A percentile compares a stretch with the other conserved stretches of the same genome.
These are phyloP conservation scores for Erebia ligea DNA, from an alignment of 2,888 invertebrate genomes.

Conservation along the genomic window DNA sequence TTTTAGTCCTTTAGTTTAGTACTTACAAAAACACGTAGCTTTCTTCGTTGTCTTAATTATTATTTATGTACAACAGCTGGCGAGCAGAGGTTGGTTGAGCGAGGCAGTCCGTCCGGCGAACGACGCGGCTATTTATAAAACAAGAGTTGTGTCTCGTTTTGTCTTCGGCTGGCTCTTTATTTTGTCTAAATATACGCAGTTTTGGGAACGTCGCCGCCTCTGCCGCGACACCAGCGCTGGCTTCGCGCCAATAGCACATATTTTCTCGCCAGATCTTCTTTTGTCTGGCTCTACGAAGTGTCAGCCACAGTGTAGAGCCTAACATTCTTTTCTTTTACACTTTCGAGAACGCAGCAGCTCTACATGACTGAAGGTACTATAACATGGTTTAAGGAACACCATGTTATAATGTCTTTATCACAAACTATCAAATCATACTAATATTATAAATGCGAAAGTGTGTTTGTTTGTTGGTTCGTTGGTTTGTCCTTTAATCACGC, in stretches of 20 bases:
- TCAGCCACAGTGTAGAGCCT: neutral
- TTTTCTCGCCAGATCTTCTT: constrained; percentile 69
- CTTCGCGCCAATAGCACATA: constrained; percentile 69
- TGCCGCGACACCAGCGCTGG: constrained; percentile 75
- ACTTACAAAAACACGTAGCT: constrained; percentile 55
- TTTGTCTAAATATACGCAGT: constrained; percentile 84
- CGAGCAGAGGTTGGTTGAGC: constrained; percentile 74
- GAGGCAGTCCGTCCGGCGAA: constrained; percentile 76
- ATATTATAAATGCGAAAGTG: too few relatives aligned
- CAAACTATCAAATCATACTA: too few relatives aligned
- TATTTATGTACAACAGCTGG: constrained; percentile 83
- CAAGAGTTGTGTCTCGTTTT: constrained; percentile 82
- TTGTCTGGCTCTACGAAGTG: constrained; percentile 47
- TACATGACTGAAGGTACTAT: neutral
- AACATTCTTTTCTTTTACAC: neutral
- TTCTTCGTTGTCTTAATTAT: constrained; percentile 79
- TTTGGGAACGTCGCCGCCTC: constrained; percentile 80
- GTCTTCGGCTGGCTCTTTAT: constrained; percentile 83
- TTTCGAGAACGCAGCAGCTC: neutral
- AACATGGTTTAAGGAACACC: too few relatives aligned
- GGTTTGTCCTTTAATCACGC: too few relatives aligned
- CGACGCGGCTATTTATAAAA: constrained; percentile 82
- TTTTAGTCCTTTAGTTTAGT: constrained; percentile 28
- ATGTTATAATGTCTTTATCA: too few relatives aligned
- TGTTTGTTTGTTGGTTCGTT: too few relatives aligned